phyloP scores from a whole-genome alignment of 2,113 vertebrate species.

The Nematolebias whitei region DNA sequence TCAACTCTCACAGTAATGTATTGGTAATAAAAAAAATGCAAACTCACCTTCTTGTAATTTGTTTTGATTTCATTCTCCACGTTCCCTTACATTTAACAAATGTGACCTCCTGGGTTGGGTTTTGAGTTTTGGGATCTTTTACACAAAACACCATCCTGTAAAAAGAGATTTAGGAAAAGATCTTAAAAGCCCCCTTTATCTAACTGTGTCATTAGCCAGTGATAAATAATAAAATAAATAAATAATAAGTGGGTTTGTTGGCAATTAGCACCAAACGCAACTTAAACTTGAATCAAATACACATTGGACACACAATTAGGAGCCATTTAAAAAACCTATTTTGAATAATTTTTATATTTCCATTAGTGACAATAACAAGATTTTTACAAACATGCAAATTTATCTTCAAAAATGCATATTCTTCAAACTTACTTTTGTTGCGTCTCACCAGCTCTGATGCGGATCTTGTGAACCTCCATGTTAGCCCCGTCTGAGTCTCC shows the following conservation, averaged over 20 bases:
- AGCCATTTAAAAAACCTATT: too few relatives aligned
- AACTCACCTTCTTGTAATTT: constrained; percentile 57
- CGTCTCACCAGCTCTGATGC: constrained; percentile 78
- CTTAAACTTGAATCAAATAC: too few relatives aligned
- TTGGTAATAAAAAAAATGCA: background rate
- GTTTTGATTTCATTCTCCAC: constrained; percentile 57
- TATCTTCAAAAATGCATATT: too few relatives aligned
- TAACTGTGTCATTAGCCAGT: background rate
- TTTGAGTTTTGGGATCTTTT: constrained; percentile 56
- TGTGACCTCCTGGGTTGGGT: constrained; percentile 60
- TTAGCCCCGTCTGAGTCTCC: constrained; percentile 38
- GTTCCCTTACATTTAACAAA: constrained; percentile 77
- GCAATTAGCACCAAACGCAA: too few relatives aligned
- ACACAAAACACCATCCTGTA: constrained; percentile 76
- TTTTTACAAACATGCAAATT: background rate
- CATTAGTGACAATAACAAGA: too few relatives aligned
- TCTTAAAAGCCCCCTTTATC: background rate
- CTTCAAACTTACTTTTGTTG: constrained; percentile 75
- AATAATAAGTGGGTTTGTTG: too few relatives aligned
- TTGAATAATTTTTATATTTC: too few relatives aligned
- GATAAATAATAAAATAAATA: too few relatives aligned
- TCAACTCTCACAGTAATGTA: background rate
- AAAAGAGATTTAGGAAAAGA: constrained; percentile 1
- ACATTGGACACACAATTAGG: too few relatives aligned
- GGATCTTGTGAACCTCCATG: constrained; percentile 75